Percentiles rank a stretch among this genome's conserved stretches.
Conservation (phyloP, 2,888 invertebrate species). For the Drosophila maculinotata region DNA sequence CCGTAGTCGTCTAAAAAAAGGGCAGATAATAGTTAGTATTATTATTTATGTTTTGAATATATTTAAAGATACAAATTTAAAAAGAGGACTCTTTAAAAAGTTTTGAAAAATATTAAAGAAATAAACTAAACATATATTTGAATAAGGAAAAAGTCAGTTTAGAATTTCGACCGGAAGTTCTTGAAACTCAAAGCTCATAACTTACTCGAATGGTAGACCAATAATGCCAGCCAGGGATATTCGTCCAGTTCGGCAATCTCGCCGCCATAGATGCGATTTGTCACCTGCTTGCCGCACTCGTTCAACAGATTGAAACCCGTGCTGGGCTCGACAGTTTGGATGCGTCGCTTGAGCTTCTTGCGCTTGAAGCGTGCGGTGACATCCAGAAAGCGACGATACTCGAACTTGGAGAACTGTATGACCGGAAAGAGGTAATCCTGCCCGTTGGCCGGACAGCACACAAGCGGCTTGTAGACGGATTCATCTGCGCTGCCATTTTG, state of each 20-base stretch:
- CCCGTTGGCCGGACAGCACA: constrained; percentile 83
- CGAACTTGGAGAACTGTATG: constrained; percentile 79
- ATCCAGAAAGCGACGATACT: constrained; percentile 72
- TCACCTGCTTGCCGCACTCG: constrained; percentile 87
- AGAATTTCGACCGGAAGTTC: not conserved
- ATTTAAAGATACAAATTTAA: no score
- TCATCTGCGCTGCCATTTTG: constrained; percentile 5
- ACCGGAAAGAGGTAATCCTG: constrained; percentile 80
- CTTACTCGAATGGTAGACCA: constrained; percentile 87
- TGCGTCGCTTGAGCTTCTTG: constrained; percentile 82
- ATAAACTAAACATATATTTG: not conserved
- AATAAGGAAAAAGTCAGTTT: not conserved
- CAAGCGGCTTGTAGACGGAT: constrained; percentile 57
- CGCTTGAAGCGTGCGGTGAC: constrained; percentile 77
- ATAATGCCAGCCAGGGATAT: constrained; percentile 88
- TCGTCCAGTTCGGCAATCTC: constrained; percentile 88
- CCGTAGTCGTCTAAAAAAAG: constrained; percentile 85
- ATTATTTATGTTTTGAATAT: not conserved
- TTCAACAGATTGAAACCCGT: constrained; percentile 79
- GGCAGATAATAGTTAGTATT: not conserved
- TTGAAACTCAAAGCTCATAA: constrained; percentile 5
- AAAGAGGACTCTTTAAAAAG: no score
- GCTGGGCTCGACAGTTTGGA: constrained; percentile 80
- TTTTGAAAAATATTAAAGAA: not conserved
- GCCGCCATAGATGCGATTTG: constrained; percentile 88